Conservation (phyloP, 1,140 invertebrate genomes). For the Drosophila obscura region DNA sequence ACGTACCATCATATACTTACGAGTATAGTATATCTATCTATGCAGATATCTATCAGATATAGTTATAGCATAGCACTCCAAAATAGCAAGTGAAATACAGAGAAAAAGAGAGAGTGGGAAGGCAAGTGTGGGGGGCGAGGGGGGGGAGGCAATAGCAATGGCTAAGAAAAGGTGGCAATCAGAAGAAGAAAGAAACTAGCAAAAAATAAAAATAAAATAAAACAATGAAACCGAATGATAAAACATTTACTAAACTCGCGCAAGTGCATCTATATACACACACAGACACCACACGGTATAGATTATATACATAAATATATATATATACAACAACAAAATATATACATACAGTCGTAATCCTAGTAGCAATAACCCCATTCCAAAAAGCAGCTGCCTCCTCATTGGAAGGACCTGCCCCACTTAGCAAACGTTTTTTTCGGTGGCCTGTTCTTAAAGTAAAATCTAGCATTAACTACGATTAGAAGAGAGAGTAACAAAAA, state of each 20-base stretch:
- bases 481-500: slow-evolving; percentile 31
- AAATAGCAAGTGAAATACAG: slow-evolving; percentile 17
- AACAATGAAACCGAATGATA: slow-evolving; percentile 3
- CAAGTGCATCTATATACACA: slow-evolving; percentile 48
- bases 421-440: slow-evolving; percentile 33
- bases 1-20: slow-evolving; percentile 37
- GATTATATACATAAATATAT: slow-evolving; percentile 36
- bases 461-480: slow-evolving; percentile 45
- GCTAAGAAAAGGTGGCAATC: not conserved
- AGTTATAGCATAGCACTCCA: slow-evolving; percentile 26
- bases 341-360: slow-evolving; percentile 41
- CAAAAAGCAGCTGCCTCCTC: slow-evolving; percentile 7
- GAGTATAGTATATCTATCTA: slow-evolving; percentile 29
- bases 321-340: slow-evolving; percentile 31
- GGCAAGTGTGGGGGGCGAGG: not conserved
- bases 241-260: slow-evolving; percentile 51
- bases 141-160: no score
- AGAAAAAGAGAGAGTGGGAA: not conserved
- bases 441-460: slow-evolving; percentile 49
- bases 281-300: slow-evolving; percentile 27
- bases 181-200: slow-evolving; percentile 1
- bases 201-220: slow-evolving; percentile 9
- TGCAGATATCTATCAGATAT: slow-evolving; percentile 31
- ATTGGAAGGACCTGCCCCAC: not conserved
- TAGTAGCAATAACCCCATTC: slow-evolving; percentile 26